Conservation (phyloP, 2,797 vertebrate species). For the Sparidentex hasta region DNA sequence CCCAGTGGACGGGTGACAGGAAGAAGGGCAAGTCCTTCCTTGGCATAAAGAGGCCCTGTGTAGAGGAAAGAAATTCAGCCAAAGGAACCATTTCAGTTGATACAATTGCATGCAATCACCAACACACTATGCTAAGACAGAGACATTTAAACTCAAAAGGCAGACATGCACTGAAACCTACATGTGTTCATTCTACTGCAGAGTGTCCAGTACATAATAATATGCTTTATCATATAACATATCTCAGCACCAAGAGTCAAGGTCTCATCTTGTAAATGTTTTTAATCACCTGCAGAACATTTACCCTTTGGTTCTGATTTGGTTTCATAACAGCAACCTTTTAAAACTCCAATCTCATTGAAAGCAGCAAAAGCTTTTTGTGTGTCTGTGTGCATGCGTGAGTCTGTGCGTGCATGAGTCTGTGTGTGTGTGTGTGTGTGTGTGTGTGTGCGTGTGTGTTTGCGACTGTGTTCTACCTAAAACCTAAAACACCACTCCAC, state of each 20-base stretch:
- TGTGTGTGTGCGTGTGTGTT: background rate
- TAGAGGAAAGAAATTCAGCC: conserved; percentile 48
- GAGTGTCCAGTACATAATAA: conserved; percentile 51
- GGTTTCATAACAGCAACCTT: conserved; percentile 58
- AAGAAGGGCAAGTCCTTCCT: conserved; percentile 72
- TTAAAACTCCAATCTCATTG: conserved; percentile 72
- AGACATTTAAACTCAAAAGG: conserved; percentile 15
- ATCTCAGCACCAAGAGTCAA: conserved; percentile 70
- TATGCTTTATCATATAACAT: conserved; percentile 71
- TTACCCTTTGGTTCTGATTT: conserved; percentile 60
- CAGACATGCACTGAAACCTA: conserved; percentile 8
- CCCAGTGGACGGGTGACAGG: conserved; percentile 61
- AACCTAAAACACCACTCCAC: conserved; percentile 73
- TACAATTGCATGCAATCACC: conserved; percentile 34
- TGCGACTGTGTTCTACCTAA: conserved; percentile 35
- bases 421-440: background rate
- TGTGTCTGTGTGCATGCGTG: background rate
- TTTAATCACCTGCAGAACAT: conserved; percentile 78
- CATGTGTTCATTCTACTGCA: conserved; percentile 21
- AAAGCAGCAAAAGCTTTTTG: conserved; percentile 59
- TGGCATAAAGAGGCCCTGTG: conserved; percentile 72
- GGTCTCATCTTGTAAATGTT: conserved; percentile 81
- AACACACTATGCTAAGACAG: conserved; percentile 30
- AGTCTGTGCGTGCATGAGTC: background rate
- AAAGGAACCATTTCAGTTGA: conserved; percentile 40